Base-by-base conservation (phyloP, 2,113 vertebrate genomes). In the Verasper variegatus region DNA sequence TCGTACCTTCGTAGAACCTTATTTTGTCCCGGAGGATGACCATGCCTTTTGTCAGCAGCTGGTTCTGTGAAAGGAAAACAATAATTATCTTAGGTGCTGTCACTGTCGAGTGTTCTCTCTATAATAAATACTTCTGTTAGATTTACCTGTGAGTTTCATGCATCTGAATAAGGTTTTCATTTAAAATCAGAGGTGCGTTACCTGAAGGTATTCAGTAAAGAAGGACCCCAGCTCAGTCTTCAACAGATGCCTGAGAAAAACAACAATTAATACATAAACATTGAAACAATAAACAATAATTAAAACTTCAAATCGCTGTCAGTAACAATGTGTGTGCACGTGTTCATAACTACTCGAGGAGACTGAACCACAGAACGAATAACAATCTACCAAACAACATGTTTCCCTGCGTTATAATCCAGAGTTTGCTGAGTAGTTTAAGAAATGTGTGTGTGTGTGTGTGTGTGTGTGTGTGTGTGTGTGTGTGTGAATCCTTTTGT, bases 1-100 rank as follows among this genome's bases (percentile, higher is more conserved):
- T 24, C 21, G 1, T 92, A 98, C 98, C 98, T 96, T 99, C 98
- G 21, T 99, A 99, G 93, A 98, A 98, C 23, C 95, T 91, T 82
- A 99, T 98, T 90, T 98, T 99, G 94, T 99, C 97, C 63, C 97
- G 93, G 0, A 99, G 96, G 85, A 99, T 99, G 76, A 99, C 97
- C 98, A 99, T 99, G 89, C 98, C 98, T 91, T 99, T 99, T 0
- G 97, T 99, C 60, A 99, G 95, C 86, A 99, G 90, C 90, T 99
- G 98, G 84, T 97, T 99, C 98, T 99, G 87, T 81, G 55, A 64
- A 60, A 65, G 76, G 13, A 78, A 21, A 20, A 1, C 40, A 74
- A 27, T 40, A 52, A 57, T 65, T 49, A 61, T 15, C 4, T 6
- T 24, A 59, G 5, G 6, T 24, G 12, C 4, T 14, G 4, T 37